Conservation (phyloP, 2,888 invertebrate species). For the Lasioglossum figueresi region DNA sequence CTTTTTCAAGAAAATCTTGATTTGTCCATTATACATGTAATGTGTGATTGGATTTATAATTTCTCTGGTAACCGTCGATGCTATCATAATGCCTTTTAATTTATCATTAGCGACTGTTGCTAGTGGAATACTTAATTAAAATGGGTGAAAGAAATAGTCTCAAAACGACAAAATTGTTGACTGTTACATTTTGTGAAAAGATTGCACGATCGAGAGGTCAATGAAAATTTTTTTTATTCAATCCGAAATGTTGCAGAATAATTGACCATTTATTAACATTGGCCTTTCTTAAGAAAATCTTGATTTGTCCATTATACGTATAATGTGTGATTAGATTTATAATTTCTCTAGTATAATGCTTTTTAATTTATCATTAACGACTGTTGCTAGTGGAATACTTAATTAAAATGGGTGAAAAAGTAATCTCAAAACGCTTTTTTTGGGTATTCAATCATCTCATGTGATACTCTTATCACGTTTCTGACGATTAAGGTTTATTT, state of each 20-base stretch:
- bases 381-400: not conserved
- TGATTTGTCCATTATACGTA: no score
- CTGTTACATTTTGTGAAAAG: no score
- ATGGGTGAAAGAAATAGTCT: not conserved
- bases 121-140: not conserved
- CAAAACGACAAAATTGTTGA: no score
- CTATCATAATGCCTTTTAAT: not conserved
- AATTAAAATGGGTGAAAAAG: not conserved
- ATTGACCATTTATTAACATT: no score
- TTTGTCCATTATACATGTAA: not conserved
- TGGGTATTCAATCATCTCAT: not conserved
- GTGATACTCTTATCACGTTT: not conserved
- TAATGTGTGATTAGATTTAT: no score
- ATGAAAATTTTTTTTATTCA: no score
- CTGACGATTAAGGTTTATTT: not conserved
- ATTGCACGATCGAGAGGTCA: no score
- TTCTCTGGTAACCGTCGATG: not conserved
- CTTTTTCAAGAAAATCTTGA: not conserved
- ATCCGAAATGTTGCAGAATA: no score
- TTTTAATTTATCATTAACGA: not conserved
- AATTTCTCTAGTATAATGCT: no score
- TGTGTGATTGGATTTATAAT: not conserved
- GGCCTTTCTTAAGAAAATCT: no score
- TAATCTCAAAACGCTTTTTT: not conserved
- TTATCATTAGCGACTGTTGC: not conserved